Percentiles rank a stretch among this genome's conserved stretches.
phyloP scores from a whole-genome alignment of 2,797 vertebrate species.

The Onychomys leucogaster region DNA sequence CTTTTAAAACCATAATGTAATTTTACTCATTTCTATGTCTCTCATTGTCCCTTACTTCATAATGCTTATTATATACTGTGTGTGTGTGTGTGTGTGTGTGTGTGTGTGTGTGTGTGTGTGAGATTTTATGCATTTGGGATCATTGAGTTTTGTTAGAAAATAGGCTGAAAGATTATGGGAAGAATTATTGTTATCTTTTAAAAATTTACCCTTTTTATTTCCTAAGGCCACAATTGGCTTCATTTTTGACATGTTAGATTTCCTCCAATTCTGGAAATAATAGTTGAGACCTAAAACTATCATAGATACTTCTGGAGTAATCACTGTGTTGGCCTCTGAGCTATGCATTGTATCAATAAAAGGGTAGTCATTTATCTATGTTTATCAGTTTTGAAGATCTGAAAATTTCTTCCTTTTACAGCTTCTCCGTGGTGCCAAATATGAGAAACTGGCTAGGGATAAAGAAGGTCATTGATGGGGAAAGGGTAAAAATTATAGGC shows the following conservation, averaged over 20 bases:
- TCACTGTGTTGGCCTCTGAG: not conserved
- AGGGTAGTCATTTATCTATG: not conserved
- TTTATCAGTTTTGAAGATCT: not conserved
- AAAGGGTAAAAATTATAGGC: not conserved
- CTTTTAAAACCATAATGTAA: not conserved
- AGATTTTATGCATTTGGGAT: not conserved
- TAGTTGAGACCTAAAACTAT: not conserved
- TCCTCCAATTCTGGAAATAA: not conserved
- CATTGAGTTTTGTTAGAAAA: conserved; percentile 23
- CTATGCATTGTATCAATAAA: not conserved
- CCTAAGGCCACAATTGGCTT: not conserved
- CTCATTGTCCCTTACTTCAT: not conserved
- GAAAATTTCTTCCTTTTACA: not conserved
- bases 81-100: not conserved
- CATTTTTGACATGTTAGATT: conserved; percentile 28
- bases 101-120: not conserved
- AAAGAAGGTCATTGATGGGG: not conserved
- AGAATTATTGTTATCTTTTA: not conserved
- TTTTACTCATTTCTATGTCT: not conserved
- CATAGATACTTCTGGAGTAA: not conserved
- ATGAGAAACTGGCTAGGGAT: not conserved
- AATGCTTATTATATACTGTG: not conserved
- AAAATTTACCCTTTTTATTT: not conserved
- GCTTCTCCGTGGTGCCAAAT: not conserved
- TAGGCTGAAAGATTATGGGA: not conserved